Evolutionary conservation across 92 coral and sea anemone genomes (phyloP).

Genomic region (Paramuricea clavata): DNA sequence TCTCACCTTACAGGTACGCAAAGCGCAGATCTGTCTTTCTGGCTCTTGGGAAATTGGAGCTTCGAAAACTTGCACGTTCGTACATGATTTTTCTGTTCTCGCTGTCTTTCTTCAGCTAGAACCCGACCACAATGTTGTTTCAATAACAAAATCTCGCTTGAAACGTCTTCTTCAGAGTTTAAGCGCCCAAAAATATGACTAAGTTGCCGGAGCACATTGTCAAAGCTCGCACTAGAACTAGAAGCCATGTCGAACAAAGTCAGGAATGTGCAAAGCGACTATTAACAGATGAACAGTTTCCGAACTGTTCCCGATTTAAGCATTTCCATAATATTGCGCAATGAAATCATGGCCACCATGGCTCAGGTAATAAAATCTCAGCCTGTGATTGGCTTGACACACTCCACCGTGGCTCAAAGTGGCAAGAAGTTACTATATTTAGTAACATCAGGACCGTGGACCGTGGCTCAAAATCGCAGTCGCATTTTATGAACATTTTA

Average conservation of each 20-base stretch:
- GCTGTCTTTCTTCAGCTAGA: neutral
- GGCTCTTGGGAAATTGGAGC: conserved; percentile 1
- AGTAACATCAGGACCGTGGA: neutral
- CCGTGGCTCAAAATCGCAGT: conserved; percentile 18
- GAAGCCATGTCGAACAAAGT: conserved; percentile 15
- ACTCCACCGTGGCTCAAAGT: neutral
- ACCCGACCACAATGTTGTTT: neutral
- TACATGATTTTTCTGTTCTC: neutral
- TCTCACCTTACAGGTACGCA: conserved; percentile 14
- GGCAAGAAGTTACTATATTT: neutral
- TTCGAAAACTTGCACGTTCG: neutral
- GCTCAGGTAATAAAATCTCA: neutral
- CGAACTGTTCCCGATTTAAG: neutral
- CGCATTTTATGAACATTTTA: conserved; percentile 11
- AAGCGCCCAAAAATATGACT: neutral
- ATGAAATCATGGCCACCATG: conserved; percentile 11
- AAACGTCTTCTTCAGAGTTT: neutral
- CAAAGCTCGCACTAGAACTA: conserved; percentile 1
- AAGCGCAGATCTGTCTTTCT: conserved; percentile 30
- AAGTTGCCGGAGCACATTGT: neutral
- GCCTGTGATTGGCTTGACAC: neutral
- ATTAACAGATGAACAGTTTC: neutral
- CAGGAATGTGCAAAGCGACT: neutral
- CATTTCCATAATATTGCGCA: neutral
- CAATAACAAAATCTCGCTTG: neutral